Evolutionary conservation across 2,888 invertebrate genomes (phyloP).

Genomic region (Cremastinae sp.): DNA sequence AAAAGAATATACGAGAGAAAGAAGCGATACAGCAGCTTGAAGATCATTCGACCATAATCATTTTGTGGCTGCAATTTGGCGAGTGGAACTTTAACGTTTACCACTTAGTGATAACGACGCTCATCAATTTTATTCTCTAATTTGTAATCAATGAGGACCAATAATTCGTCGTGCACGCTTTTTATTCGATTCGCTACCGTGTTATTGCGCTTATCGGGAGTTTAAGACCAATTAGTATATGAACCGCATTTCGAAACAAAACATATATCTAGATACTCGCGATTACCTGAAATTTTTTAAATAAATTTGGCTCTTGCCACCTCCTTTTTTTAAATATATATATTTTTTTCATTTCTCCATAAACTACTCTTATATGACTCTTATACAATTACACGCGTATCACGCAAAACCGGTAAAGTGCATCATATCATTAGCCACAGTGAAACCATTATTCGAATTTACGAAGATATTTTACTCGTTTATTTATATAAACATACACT

Average conservation of each 20-base stretch:
- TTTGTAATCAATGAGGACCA: too few species aligned
- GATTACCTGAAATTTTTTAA: not conserved
- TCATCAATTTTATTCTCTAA: too few species aligned
- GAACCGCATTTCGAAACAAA: too few species aligned
- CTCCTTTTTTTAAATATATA: not conserved
- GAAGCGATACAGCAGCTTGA: not conserved
- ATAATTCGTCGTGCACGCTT: too few species aligned
- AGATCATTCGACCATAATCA: not conserved
- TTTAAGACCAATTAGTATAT: too few species aligned
- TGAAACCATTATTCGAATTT: conserved; percentile 25
- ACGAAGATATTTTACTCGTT: not conserved
- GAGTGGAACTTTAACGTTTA: too few species aligned
- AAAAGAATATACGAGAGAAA: too few species aligned
- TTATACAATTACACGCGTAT: conserved; percentile 19
- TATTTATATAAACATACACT: not conserved
- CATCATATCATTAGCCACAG: conserved; percentile 50
- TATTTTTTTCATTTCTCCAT: not conserved
- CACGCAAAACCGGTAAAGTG: conserved; percentile 42
- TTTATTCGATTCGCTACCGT: too few species aligned
- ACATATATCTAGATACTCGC: too few species aligned
- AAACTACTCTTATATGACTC: conserved; percentile 3
- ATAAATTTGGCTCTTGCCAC: not conserved
- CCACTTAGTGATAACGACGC: too few species aligned
- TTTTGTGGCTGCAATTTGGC: not conserved
- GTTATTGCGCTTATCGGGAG: too few species aligned